A percentile compares a stretch with the other conserved stretches of the same genome.
phyloP scores from a whole-genome alignment of 2,797 vertebrate species.

The Micropoecilia bifurca region DNA sequence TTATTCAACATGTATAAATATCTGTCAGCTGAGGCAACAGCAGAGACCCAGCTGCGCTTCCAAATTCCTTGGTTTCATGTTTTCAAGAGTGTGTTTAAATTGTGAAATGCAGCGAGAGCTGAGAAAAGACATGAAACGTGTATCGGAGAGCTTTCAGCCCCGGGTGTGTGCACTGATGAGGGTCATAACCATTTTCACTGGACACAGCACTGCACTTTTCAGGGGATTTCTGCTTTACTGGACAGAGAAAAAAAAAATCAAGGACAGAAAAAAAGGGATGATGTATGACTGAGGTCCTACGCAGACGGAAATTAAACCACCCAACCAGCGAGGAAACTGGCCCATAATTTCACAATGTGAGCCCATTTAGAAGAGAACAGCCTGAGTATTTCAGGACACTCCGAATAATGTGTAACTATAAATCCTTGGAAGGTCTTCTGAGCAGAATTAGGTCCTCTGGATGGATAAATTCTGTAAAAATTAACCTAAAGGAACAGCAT shows the following conservation, averaged over 20 bases:
- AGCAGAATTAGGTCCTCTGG: not conserved
- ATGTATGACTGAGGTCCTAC: slow-evolving; percentile 25
- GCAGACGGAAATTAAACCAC: slow-evolving; percentile 5
- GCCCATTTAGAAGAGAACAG: not conserved
- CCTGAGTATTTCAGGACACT: not conserved
- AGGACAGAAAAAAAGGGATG: slow-evolving; percentile 10
- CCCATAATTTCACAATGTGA: slow-evolving; percentile 10
- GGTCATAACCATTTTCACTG: slow-evolving; percentile 33
- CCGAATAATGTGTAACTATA: not conserved
- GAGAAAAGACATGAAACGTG: slow-evolving; percentile 1
- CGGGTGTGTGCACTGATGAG: slow-evolving; percentile 6
- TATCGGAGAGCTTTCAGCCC: slow-evolving; percentile 13
- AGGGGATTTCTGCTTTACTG: slow-evolving; percentile 29
- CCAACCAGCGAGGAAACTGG: slow-evolving; percentile 2
- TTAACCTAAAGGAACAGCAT: not conserved
- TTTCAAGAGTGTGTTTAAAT: not conserved
- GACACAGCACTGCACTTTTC: slow-evolving; percentile 25
- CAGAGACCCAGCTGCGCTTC: not conserved
- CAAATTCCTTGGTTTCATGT: not conserved
- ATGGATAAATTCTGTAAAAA: not conserved
- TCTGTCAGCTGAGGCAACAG: not conserved
- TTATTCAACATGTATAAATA: not conserved
- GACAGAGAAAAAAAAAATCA: slow-evolving; percentile 11
- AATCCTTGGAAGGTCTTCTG: not conserved
- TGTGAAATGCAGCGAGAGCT: not conserved